Conservation (phyloP, 2,797 vertebrate genomes). For the Mergus octosetaceus region DNA sequence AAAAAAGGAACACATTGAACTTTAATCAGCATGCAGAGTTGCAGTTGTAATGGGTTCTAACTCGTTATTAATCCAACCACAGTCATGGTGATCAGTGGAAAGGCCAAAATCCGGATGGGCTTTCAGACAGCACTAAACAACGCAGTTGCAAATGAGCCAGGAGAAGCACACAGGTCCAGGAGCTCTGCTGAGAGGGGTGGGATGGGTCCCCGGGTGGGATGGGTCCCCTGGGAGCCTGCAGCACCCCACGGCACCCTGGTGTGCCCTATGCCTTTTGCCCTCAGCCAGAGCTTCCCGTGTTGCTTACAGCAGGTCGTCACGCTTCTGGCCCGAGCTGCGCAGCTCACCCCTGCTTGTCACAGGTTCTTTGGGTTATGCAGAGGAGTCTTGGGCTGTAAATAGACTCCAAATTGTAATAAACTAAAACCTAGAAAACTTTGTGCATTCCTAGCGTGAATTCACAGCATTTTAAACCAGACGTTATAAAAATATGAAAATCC, state of each 20-base stretch:
- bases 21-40: neutral
- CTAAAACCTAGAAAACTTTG: neutral
- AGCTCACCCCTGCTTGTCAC: neutral
- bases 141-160: too few relatives aligned
- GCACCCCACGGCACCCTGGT: too few relatives aligned
- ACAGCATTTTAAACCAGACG: neutral
- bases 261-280: too few relatives aligned
- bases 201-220: too few relatives aligned
- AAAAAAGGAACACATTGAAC: neutral
- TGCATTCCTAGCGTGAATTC: neutral
- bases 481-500: neutral
- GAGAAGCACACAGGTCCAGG: too few relatives aligned
- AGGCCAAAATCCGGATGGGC: neutral
- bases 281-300: too few relatives aligned
- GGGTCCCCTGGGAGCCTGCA: too few relatives aligned
- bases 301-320: too few relatives aligned
- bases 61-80: neutral
- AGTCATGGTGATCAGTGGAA: neutral
- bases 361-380: neutral
- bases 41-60: neutral
- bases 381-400: neutral
- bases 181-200: too few relatives aligned
- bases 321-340: too few relatives aligned
- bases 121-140: neutral
- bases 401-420: neutral